Percentiles rank a stretch among this genome's conserved stretches.
Conservation (phyloP, 2,797 vertebrate genomes). For the Neosalanx taihuensis region DNA sequence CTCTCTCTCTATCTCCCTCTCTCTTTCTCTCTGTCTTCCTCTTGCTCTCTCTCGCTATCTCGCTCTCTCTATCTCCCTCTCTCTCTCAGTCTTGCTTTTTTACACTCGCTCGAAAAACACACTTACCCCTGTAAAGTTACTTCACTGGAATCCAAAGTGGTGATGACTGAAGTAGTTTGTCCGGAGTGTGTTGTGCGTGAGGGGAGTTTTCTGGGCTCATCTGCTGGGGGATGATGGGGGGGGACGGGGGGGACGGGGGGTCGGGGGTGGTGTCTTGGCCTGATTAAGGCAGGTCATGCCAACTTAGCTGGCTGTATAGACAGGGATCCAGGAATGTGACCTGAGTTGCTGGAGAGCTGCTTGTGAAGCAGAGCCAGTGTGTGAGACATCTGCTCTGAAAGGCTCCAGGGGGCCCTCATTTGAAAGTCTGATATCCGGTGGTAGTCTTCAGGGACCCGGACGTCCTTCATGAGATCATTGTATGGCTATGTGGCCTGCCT, state of each 20-base stretch:
- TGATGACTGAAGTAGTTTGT: not conserved
- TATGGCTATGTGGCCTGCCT: constrained; percentile 3
- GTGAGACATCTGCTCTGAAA: constrained; percentile 37
- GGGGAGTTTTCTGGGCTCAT: not conserved
- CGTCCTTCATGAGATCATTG: constrained; percentile 19
- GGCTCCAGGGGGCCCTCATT: constrained; percentile 31
- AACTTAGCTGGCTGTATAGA: constrained; percentile 25
- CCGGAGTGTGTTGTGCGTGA: not conserved
- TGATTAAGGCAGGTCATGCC: constrained; percentile 27
- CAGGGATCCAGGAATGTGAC: constrained; percentile 23
- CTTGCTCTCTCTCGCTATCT: too few species aligned
- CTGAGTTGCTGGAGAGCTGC: constrained; percentile 10
- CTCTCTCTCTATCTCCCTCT: not conserved
- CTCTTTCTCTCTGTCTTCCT: too few species aligned
- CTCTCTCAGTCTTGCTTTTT: too few species aligned
- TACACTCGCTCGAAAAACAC: too few species aligned
- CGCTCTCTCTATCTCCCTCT: too few species aligned
- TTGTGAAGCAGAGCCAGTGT: constrained; percentile 30
- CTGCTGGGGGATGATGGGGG: not conserved
- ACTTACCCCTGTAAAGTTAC: too few species aligned
- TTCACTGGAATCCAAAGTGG: not conserved
- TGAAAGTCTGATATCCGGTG: constrained; percentile 37
- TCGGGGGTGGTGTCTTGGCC: constrained; percentile 5
- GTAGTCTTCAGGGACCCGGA: constrained; percentile 16
- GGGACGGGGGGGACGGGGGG: not conserved